Evolutionary conservation across 2,888 invertebrate species (phyloP), one percentile per base, ranked within the genome.

Genomic region (Drosophila recens): DNA sequence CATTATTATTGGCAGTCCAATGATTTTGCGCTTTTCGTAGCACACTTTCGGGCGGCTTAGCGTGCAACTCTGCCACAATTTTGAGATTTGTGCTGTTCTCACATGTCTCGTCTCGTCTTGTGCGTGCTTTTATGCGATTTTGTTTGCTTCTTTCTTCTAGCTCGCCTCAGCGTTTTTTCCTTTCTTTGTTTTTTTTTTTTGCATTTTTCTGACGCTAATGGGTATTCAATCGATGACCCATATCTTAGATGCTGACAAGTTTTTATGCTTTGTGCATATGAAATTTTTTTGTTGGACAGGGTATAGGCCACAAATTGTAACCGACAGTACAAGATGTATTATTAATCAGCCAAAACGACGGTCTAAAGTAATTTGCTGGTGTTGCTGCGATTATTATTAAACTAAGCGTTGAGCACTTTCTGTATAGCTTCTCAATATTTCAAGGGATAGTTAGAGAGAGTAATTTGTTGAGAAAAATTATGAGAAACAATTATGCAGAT

Each of bases 101-200:
- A 43, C 62, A 49, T 54, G 49, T 38, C 61, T 34, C 6, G n/a
- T 38, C 2, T n/a, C 6, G 13, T 38, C n/a, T n/a, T 43, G 62
- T 67, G 67, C 67, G 67, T 67, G 67, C 67, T 67, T 67, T 57
- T 67, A 67, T 67, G 63, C 52, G 46, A 67, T 67, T 67, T 67
- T 67, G 36, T 63, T 57, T 63, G 49, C 42, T 45, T 51, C 63
- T 63, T 46, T 46, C 45, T 54, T 61, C 42, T 38, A 15, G 45
- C 53, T 10, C 9, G 10, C n/a, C 34, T 34, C 23, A 17, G 11
- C n/a, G 11, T 17, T 34, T 33, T 33, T 43, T 23, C 23, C 42
- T 27, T 34, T 49, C 8, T 20, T 10, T 27, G 23, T 23, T 56
- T 33, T 30, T 57, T 33, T 23, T 56, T 54, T 45, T 56, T 57